Conservation (phyloP, 2,888 invertebrate genomes). For the Scaptomyza parva region DNA sequence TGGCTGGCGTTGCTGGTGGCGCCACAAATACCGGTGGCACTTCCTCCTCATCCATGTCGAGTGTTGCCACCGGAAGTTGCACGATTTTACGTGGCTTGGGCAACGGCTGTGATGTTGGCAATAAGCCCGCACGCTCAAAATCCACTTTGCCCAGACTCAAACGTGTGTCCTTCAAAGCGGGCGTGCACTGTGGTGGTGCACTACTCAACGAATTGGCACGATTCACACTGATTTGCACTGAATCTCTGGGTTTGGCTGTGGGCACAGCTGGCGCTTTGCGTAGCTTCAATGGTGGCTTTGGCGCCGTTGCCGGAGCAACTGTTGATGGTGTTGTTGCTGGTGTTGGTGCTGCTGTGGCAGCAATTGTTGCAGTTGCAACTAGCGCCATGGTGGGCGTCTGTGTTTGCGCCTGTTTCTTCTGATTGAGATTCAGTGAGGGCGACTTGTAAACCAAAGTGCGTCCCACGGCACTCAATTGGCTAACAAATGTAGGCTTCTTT, state of each 20-base stretch:
- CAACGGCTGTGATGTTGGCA: slow-evolving; percentile 74
- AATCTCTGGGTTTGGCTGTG: slow-evolving; percentile 71
- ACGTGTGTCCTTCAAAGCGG: slow-evolving; percentile 76
- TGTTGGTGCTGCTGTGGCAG: slow-evolving; percentile 31
- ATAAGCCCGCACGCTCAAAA: slow-evolving; percentile 77
- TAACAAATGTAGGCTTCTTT: slow-evolving; percentile 74
- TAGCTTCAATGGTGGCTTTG: slow-evolving; percentile 76
- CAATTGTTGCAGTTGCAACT: slow-evolving; percentile 44
- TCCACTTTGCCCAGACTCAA: slow-evolving; percentile 80
- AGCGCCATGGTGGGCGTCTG: slow-evolving; percentile 71
- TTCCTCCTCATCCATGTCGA: slow-evolving; percentile 74
- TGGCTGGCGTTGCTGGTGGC: slow-evolving; percentile 48
- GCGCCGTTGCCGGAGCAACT: slow-evolving; percentile 52
- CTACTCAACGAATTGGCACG: slow-evolving; percentile 69
- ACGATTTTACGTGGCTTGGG: slow-evolving; percentile 82
- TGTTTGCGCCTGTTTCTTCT: slow-evolving; percentile 81
- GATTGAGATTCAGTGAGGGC: slow-evolving; percentile 81
- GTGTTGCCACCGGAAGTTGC: slow-evolving; percentile 79
- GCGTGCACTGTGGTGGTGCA: slow-evolving; percentile 36
- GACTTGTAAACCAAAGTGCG: slow-evolving; percentile 85
- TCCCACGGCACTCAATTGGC: slow-evolving; percentile 80
- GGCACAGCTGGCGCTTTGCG: slow-evolving; percentile 83
- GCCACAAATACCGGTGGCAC: slow-evolving; percentile 29
- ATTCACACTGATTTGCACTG: slow-evolving; percentile 54
- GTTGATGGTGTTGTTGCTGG: slow-evolving; percentile 7